These are phyloP conservation scores for Drosophila mayaguana DNA, from an alignment of 2,888 invertebrate species.

Conservation along the genomic window DNA sequence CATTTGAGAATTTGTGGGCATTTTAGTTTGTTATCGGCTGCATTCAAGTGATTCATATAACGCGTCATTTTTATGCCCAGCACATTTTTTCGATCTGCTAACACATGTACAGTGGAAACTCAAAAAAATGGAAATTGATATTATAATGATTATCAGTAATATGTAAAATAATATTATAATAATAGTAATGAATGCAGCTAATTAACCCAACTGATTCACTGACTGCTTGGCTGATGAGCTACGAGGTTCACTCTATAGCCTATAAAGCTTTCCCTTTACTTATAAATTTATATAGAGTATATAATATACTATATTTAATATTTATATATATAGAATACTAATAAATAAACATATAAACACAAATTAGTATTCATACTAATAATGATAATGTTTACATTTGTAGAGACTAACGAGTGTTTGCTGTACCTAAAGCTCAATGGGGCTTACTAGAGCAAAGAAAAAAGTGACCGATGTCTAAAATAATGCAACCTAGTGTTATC, in stretches of 20 bases:
- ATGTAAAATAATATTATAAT: not conserved
- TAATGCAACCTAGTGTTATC: constrained; percentile 30
- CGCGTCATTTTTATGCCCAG: constrained; percentile 11
- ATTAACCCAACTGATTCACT: not conserved
- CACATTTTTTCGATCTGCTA: not conserved
- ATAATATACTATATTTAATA: too few species aligned
- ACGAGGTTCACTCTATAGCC: not conserved
- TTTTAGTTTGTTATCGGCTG: constrained; percentile 37
- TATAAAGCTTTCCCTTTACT: not conserved
- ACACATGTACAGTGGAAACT: constrained; percentile 1
- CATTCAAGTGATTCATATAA: constrained; percentile 31
- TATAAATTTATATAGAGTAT: not conserved
- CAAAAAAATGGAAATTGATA: not conserved
- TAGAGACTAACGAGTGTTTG: not conserved
- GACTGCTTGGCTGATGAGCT: not conserved
- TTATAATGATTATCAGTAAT: not conserved
- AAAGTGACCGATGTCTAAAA: constrained; percentile 31
- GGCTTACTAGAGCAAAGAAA: constrained; percentile 2
- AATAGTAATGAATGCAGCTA: not conserved
- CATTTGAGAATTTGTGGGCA: not conserved
- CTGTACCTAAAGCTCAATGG: constrained; percentile 12
- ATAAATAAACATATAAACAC: too few species aligned
- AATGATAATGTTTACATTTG: too few species aligned
- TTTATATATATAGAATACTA: not conserved
- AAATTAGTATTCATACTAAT: too few species aligned